These are phyloP conservation scores for Cossypha heuglini DNA, from an alignment of 2,797 vertebrate species.

Conservation along the genomic window DNA sequence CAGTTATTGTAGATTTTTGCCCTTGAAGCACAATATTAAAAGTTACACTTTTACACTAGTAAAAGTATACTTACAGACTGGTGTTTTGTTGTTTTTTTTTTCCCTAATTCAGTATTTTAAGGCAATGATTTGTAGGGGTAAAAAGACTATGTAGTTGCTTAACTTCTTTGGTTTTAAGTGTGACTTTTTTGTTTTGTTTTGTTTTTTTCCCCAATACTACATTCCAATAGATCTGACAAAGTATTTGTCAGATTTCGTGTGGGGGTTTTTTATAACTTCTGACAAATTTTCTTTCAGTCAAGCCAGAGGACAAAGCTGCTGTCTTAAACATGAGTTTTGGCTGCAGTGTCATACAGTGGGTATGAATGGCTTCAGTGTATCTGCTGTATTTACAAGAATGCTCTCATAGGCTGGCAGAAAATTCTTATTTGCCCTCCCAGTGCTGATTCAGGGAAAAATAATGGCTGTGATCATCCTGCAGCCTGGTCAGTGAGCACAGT, in stretches of 20 bases:
- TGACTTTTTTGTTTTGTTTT: not conserved
- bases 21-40: not conserved
- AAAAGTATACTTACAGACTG: not conserved
- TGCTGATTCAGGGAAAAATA: conserved; percentile 28
- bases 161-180: not conserved
- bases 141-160: not conserved
- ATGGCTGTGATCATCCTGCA: not conserved
- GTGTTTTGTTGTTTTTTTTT: not conserved
- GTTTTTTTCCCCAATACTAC: not conserved
- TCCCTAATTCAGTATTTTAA: not conserved
- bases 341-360: not conserved
- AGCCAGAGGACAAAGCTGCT: conserved; percentile 14
- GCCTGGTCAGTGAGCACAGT: not conserved
- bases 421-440: not conserved
- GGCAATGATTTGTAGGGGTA: not conserved
- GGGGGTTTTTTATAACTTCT: not conserved
- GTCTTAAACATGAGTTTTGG: conserved; percentile 33
- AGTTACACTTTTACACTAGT: not conserved
- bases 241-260: not conserved
- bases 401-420: conserved; percentile 36
- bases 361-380: conserved; percentile 55
- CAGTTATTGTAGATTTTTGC: not conserved
- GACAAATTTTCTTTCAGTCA: not conserved
- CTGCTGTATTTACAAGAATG: conserved; percentile 10
- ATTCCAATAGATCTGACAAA: not conserved